Evolutionary conservation across 2,888 invertebrate genomes (phyloP).

Genomic region (Orchesellides sinensis): DNA sequence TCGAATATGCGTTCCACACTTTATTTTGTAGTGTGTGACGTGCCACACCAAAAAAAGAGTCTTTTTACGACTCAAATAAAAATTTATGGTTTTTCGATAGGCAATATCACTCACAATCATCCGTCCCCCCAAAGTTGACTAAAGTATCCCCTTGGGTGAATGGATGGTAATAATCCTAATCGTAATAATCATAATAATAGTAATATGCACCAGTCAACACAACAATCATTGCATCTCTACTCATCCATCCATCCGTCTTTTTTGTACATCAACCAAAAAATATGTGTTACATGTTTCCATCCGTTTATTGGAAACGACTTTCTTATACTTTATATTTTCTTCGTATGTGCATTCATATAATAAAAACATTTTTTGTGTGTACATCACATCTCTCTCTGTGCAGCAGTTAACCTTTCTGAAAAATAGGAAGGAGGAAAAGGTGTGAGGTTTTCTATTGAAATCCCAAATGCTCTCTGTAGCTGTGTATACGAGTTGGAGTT

Average conservation of each 20-base stretch:
- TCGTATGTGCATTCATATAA: background rate
- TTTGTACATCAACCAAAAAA: background rate
- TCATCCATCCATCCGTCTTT: conserved; percentile 28
- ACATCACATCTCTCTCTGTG: background rate
- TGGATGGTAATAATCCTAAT: conserved; percentile 62
- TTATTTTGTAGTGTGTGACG: conserved; percentile 39
- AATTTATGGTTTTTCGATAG: conserved; percentile 75
- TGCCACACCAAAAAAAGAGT: conserved; percentile 48
- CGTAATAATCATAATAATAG: conserved; percentile 64
- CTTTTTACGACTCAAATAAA: conserved; percentile 73
- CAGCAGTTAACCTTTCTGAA: conserved; percentile 44
- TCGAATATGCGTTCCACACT: background rate
- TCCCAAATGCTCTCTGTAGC: conserved; percentile 47
- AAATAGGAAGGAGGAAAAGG: conserved; percentile 66
- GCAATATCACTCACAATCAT: conserved; percentile 38
- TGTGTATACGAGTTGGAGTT: conserved; percentile 14
- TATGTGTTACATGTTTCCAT: conserved; percentile 9
- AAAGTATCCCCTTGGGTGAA: conserved; percentile 66
- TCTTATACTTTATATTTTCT: too few relatives aligned
- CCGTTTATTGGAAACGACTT: background rate
- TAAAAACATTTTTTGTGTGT: background rate
- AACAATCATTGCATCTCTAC: conserved; percentile 39
- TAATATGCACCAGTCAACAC: conserved; percentile 58
- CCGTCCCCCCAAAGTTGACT: conserved; percentile 24
- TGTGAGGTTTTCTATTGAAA: conserved; percentile 63